phyloP scores from a whole-genome alignment of 2,888 invertebrate genomes.

The Aphodius granarius region DNA sequence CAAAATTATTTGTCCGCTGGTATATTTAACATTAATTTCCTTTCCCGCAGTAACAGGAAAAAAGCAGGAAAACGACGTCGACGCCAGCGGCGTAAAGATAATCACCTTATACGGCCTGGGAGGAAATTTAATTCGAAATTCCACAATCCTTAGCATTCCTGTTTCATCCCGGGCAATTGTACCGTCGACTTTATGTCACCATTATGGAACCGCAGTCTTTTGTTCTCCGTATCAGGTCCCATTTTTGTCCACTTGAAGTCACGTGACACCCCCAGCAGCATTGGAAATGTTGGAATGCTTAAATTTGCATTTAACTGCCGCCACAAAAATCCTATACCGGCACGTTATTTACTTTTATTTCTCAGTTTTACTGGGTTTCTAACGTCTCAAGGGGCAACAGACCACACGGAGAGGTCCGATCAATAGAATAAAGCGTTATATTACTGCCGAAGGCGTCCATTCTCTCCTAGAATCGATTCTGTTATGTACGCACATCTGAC shows the following conservation, averaged over 20 bases:
- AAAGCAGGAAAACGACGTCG: background rate
- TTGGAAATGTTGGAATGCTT: background rate
- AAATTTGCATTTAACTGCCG: background rate
- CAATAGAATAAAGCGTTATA: background rate
- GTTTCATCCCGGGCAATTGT: constrained; percentile 21
- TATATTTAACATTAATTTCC: background rate
- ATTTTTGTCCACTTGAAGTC: constrained; percentile 19
- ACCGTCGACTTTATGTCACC: constrained; percentile 20
- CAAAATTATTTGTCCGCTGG: too few relatives aligned
- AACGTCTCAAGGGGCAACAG: background rate
- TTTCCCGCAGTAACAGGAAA: too few relatives aligned
- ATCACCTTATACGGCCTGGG: constrained; percentile 40
- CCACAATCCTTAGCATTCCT: constrained; percentile 36
- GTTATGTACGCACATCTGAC: background rate
- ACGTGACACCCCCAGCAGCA: background rate
- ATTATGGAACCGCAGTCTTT: constrained; percentile 17
- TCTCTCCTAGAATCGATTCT: background rate
- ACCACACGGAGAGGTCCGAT: background rate
- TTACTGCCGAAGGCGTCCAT: background rate
- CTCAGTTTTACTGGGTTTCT: background rate
- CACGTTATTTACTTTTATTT: background rate
- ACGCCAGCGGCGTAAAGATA: constrained; percentile 36
- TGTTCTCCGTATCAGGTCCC: constrained; percentile 16
- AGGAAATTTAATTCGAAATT: constrained; percentile 42
- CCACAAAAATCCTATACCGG: background rate